These are phyloP conservation scores for Choloepus didactylus DNA, from an alignment of 2,797 vertebrate genomes.

Conservation along the genomic window DNA sequence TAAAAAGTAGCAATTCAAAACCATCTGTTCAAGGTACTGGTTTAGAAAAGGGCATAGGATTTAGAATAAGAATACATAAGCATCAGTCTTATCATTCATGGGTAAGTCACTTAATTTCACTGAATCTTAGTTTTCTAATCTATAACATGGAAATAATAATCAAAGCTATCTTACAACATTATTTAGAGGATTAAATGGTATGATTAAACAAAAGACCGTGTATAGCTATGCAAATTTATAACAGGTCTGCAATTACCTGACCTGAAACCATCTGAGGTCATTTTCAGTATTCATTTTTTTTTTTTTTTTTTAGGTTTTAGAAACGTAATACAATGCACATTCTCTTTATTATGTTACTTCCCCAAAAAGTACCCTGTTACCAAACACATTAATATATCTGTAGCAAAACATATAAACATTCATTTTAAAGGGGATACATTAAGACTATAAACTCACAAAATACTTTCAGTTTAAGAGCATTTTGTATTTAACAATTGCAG, in stretches of 20 bases:
- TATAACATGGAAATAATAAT: constrained; percentile 1
- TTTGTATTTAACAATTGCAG: neutral
- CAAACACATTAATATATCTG: neutral
- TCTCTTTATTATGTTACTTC: neutral
- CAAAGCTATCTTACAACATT: neutral
- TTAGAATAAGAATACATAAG: constrained; percentile 19
- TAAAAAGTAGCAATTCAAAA: constrained; percentile 2
- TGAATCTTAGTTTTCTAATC: neutral
- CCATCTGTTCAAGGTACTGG: neutral
- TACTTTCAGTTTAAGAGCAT: neutral
- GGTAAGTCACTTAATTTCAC: neutral
- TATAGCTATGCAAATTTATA: neutral
- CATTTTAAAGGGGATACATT: constrained; percentile 9
- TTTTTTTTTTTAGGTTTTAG: neutral
- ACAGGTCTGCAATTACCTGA: neutral
- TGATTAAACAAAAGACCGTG: neutral
- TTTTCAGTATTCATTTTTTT: constrained; percentile 21
- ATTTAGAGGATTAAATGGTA: constrained; percentile 3
- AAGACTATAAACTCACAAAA: constrained; percentile 17
- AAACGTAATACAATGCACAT: neutral
- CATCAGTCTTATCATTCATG: neutral
- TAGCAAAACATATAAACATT: neutral
- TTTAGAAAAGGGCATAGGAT: neutral
- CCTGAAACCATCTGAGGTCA: neutral
- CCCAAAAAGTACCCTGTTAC: neutral